phyloP scores from a whole-genome alignment of 2,113 vertebrate species.

The Merops nubicus region DNA sequence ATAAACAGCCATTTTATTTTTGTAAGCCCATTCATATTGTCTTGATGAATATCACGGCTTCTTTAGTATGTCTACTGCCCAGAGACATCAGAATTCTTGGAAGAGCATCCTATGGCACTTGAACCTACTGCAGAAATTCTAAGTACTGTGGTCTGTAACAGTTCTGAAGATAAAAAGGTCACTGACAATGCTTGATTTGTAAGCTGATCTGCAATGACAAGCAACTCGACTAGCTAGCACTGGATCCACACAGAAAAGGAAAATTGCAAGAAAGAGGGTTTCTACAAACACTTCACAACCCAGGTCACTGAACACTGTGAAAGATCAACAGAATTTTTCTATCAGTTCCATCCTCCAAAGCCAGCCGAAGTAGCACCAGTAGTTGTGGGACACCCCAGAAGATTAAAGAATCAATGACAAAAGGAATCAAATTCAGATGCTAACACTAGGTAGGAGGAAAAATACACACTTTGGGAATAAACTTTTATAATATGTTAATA shows the following conservation, averaged over 20 bases:
- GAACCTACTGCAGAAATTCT: not conserved
- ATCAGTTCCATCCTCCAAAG: not conserved
- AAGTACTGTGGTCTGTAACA: not conserved
- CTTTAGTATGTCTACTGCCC: not conserved
- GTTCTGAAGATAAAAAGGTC: not conserved
- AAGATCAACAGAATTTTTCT: not conserved
- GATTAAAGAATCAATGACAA: not conserved
- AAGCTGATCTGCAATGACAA: not conserved
- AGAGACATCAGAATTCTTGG: not conserved
- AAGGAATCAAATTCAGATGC: not conserved
- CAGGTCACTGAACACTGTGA: not conserved
- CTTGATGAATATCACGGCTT: not conserved
- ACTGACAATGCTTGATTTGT: not conserved
- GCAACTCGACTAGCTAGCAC: not conserved
- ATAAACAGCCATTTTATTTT: not conserved
- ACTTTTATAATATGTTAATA: not conserved
- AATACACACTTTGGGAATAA: not conserved
- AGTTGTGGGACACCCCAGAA: not conserved
- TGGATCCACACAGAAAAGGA: not conserved
- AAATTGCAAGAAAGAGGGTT: not conserved
- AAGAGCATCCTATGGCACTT: not conserved
- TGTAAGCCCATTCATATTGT: not conserved
- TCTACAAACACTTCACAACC: not conserved
- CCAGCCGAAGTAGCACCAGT: not conserved
- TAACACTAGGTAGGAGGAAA: not conserved